Evolutionary conservation across 2,113 vertebrate genomes (phyloP), one percentile per base, ranked within the genome.

Genomic region (Pampusana beccarii): DNA sequence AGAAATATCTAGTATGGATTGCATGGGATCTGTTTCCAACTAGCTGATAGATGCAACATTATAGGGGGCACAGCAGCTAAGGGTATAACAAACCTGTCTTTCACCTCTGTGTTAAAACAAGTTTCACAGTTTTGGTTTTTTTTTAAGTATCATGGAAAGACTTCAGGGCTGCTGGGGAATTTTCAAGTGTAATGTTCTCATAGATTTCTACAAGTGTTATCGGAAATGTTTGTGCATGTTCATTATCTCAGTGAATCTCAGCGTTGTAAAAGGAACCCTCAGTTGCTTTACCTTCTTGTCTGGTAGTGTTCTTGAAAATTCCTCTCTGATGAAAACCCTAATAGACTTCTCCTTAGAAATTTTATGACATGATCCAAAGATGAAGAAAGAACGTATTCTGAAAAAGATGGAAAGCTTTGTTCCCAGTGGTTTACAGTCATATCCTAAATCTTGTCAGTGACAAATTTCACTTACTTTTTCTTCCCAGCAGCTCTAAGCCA

Each of bases 381-480:
- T 62, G 14, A 92, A 86, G 56, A 80, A 88, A 67, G 21, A 84
- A 8, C 0, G 0, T 38, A 9, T 33, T 51, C 70, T 71, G 34
- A 62, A 92, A 88, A 78, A 84, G 51, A 60, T 40, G 16, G n/a
- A 75, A 80, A 80, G 4, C 17, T 62, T 36, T 82, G 51, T 51
- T 93, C 24, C 18, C 26, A 42, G 38, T 34, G 46, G 50, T 75
- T 65, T 85, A 57, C 31, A 70, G 28, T 83, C 67, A 56, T 56
- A 80, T n/a, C 31, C 60, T 83, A 81, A 82, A 42, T 42, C n/a
- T 50, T 92, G 31, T 70, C 79, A 77, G 71, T 73, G 88, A 90
- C 16, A 95, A 88, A 72, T 90, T 93, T 82, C 28, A 40, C 40
- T 60, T 56, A 60, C 10, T 87, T 92, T 95, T 94, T 88, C 36